A percentile compares a stretch with the other conserved stretches of the same genome.
Evolutionary conservation across 2,113 vertebrate genomes (phyloP).

Genomic region (Zosterops japonicus): DNA sequence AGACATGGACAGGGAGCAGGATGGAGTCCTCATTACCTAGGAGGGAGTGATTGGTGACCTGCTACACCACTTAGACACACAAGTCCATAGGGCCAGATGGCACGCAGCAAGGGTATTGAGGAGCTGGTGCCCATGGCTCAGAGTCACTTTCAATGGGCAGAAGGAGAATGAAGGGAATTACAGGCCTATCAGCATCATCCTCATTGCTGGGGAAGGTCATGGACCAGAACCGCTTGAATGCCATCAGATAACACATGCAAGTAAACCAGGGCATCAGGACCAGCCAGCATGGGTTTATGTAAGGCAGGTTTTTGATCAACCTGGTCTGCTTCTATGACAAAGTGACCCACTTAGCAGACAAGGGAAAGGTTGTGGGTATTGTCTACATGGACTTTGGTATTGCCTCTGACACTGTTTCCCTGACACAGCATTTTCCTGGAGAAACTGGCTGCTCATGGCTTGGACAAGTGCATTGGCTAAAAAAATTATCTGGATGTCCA

Average conservation of each 20-base stretch:
- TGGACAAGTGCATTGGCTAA: neutral
- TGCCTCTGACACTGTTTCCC: neutral
- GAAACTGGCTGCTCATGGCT: neutral
- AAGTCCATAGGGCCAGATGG: no score
- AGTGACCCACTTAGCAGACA: neutral
- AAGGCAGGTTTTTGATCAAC: neutral
- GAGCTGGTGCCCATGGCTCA: neutral
- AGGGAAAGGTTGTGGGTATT: neutral
- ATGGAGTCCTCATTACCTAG: neutral
- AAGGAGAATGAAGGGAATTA: neutral
- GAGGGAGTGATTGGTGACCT: neutral
- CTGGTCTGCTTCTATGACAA: neutral
- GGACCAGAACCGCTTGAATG: neutral
- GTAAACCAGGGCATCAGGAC: neutral
- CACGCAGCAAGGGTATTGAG: neutral
- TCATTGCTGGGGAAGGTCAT: neutral
- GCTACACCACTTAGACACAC: neutral
- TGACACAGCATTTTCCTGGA: neutral
- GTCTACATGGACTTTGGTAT: neutral
- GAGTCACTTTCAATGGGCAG: neutral
- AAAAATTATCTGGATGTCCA: neutral
- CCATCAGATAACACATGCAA: accelerated
- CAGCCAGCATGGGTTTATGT: neutral
- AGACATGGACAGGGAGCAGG: neutral
- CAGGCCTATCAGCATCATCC: neutral